Conservation (phyloP, 2,113 vertebrate genomes). For the Pavo muticus region DNA sequence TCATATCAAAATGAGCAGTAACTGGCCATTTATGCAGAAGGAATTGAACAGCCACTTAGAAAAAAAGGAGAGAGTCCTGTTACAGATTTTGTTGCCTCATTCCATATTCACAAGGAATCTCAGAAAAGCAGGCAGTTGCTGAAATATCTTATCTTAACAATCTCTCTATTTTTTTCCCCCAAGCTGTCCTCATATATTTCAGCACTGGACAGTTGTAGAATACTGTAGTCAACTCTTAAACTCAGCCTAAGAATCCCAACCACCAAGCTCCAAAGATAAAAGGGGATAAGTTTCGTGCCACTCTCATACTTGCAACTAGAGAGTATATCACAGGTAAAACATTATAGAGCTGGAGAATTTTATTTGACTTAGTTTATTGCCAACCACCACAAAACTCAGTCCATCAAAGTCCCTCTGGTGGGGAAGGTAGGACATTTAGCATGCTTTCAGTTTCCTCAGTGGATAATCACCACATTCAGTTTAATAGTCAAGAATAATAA, state of each 20-base stretch:
- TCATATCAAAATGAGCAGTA: neutral
- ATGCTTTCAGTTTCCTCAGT: neutral
- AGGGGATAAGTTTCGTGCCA: neutral
- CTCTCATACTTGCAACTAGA: neutral
- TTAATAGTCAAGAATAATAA: neutral
- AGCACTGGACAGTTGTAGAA: neutral
- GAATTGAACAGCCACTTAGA: neutral
- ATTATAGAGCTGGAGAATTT: neutral
- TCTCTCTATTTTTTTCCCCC: neutral
- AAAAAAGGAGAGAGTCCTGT: neutral
- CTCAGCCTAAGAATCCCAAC: neutral
- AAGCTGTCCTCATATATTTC: neutral
- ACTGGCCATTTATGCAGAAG: neutral
- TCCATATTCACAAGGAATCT: neutral
- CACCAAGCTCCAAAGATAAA: neutral
- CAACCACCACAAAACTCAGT: neutral
- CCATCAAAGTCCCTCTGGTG: neutral
- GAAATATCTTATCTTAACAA: neutral
- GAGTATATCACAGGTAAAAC: neutral
- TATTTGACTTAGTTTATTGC: neutral
- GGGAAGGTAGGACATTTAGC: neutral
- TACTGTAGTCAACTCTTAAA: neutral
- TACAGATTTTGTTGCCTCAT: neutral
- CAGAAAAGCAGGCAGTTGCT: neutral
- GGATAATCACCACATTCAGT: neutral